Evolutionary conservation across 2,113 vertebrate species (phyloP), one percentile per base, ranked within the genome.

Genomic region (Cavia porcellus): DNA sequence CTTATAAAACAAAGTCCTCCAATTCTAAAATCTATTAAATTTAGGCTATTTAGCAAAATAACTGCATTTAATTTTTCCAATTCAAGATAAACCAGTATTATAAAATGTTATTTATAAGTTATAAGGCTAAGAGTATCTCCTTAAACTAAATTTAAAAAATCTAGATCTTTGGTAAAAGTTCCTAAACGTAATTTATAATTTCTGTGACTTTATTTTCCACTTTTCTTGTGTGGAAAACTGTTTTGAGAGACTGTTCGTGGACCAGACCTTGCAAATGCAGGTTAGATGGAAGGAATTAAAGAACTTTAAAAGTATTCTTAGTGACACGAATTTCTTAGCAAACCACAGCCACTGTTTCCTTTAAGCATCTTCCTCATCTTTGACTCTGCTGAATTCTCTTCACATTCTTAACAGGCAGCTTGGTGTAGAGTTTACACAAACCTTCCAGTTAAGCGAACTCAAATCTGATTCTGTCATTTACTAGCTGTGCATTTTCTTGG

Each of bases 21-120:
- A 59, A 38, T 87, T 96, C 86, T 45, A 93, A 10, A 35, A 85
- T 55, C 22, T 50, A 70, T n/a, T 80, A 74, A 94, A 25, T 83
- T 38, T 19, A 90, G 32, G 55, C 47, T 85, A 81, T 72, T 84
- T 0, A 92, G 35, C 20, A 92, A 95, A 93, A 68, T 66, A 66
- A 81, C 45, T 81, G 12, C 80, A 74, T 83, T 87, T 64, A 68
- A 64, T 86, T 81, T 95, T 86, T 86, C 42, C 22, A 89, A 86
- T 81, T 92, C 79, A 75, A 96, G 83, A 86, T 92, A 90, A 85
- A 75, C 66, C 17, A 72, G 14, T 90, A 93, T 64, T 38, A 95
- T 32, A 84, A 92, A 93, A 9, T 17, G 95, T 17, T 35, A 24
- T 52, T 86, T 52, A n/a, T 25, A 52, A 95, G 59, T 95, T 72